phyloP scores from a whole-genome alignment of 2,888 invertebrate species.

The Agriotes lineatus region DNA sequence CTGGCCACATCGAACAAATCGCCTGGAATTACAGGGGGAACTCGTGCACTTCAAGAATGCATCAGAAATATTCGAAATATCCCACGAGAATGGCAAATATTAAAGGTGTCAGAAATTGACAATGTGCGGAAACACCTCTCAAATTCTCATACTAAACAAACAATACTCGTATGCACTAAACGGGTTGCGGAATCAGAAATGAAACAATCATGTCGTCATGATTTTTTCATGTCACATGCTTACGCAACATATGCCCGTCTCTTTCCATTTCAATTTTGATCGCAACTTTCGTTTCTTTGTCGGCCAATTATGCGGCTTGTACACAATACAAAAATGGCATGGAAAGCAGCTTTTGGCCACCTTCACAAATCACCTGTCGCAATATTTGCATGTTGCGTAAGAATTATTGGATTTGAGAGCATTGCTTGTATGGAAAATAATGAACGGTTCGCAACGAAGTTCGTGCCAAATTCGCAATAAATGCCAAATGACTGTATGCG shows the following conservation, averaged over 20 bases:
- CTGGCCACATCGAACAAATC: no score
- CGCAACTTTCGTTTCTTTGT: conserved; percentile 11
- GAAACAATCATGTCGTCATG: neutral
- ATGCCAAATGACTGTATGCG: no score
- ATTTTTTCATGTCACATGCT: neutral
- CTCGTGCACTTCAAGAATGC: no score
- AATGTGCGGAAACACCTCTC: no score
- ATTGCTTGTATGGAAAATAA: neutral
- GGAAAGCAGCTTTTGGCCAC: conserved; percentile 12
- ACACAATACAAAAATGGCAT: conserved; percentile 11
- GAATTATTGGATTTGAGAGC: conserved; percentile 1
- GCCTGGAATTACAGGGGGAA: no score
- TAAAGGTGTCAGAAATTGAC: no score
- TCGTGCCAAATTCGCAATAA: neutral
- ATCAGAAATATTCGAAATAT: no score
- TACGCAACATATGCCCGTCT: conserved; percentile 2
- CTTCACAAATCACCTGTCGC: conserved; percentile 20
- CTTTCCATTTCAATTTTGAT: conserved; percentile 10
- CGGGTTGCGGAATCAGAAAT: neutral
- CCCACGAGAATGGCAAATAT: no score
- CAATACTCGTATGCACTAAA: neutral
- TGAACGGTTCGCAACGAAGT: neutral
- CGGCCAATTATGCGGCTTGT: neutral
- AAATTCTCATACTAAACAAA: neutral
- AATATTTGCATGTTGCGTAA: conserved; percentile 19